A percentile compares a stretch with the other conserved stretches of the same genome.
These are phyloP conservation scores for Dolomedes plantarius DNA, from an alignment of 2,888 invertebrate species.

Conservation along the genomic window DNA sequence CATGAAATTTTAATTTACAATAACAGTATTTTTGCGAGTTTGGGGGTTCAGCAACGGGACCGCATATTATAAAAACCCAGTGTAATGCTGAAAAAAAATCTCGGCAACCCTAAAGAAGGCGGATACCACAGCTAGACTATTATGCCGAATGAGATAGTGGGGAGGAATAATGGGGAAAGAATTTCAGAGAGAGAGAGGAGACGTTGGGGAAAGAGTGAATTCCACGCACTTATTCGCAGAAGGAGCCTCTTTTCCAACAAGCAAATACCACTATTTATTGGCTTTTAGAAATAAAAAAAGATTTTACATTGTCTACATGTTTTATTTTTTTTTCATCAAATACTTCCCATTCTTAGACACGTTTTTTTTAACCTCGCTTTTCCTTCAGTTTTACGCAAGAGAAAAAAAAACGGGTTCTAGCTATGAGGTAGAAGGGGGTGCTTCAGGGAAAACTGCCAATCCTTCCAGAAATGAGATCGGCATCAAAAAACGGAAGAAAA, in stretches of 20 bases:
- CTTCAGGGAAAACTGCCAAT: neutral
- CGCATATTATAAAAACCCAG: too few relatives aligned
- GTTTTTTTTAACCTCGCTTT: too few relatives aligned
- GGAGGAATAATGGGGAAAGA: conserved; percentile 19
- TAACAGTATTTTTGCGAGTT: too few relatives aligned
- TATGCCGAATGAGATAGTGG: conserved; percentile 21
- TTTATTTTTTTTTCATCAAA: conserved; percentile 4
- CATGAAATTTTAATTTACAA: too few relatives aligned
- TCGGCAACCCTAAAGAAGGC: conserved; percentile 32
- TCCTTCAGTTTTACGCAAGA: neutral
- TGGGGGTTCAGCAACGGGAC: too few relatives aligned
- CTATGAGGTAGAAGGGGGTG: neutral
- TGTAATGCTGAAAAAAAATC: conserved; percentile 56
- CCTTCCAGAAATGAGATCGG: neutral
- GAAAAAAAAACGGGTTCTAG: conserved; percentile 12
- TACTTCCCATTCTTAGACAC: conserved; percentile 17
- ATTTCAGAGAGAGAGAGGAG: conserved; percentile 17
- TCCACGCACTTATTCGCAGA: conserved; percentile 23
- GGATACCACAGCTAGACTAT: conserved; percentile 38
- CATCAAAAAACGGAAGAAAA: neutral
- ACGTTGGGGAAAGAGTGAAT: too few relatives aligned
- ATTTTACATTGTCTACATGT: conserved; percentile 34
- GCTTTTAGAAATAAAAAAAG: conserved; percentile 12
- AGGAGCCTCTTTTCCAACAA: conserved; percentile 23
- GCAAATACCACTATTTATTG: conserved; percentile 35